Evolutionary conservation across 2,888 invertebrate species (phyloP), one percentile per base, ranked within the genome.

Genomic region (Slavum lentiscoides): DNA sequence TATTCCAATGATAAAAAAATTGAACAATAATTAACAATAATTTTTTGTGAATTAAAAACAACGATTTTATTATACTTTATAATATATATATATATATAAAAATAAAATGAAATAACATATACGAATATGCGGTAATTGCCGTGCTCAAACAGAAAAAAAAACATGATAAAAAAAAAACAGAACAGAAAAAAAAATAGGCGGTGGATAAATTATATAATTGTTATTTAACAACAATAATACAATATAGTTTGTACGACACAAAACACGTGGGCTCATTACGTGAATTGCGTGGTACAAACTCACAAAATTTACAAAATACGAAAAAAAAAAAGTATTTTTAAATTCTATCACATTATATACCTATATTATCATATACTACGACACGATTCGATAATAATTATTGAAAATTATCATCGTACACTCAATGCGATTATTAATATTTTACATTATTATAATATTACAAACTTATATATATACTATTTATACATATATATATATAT

Each of bases 221-320:
- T 15, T 3, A 61, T 61, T 70, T 62, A 64, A 23, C 21, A 70
- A 55, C 53, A n/a, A 55, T 62, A 69, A 49, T 49, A 49, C 11
- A 49, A 49, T 49, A 49, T 49, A 49, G 80, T 80, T 80, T 80
- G 70, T 80, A 30, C 23, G 80, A 80, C 72, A 80, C 80, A 80
- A 72, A 55, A 72, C 80, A 80, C 64, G 70, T 80, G 72, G 80
- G 80, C 80, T 80, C 80, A 72, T 58, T 72, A 80, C 80, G 66
- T 80, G 80, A 70, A 80, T 80, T 80, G 80, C 72, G 30, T 80
- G 80, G 39, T 39, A 80, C 80, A 80, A 80, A 80, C 80, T 49
- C 13, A 11, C 3, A 15, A 43, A 55, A 64, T 49, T 69, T 70
- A 62, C 43, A 77, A 62, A 30, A 80, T 19, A 62, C 6, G 15